phyloP scores from a whole-genome alignment of 2,113 vertebrate species.

The Seriola quinqueradiata region DNA sequence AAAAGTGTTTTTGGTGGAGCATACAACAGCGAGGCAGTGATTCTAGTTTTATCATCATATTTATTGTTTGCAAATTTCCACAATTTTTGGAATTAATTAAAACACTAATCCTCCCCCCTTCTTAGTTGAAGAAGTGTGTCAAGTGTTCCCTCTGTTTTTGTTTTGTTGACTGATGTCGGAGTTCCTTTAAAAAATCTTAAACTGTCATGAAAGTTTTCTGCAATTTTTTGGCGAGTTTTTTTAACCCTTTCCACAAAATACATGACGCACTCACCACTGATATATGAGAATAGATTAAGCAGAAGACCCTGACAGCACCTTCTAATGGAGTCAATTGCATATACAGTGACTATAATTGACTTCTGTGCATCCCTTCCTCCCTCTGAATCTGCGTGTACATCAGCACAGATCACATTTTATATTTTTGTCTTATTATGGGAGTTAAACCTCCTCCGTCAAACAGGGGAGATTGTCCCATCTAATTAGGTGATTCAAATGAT shows the following conservation, averaged over 20 bases:
- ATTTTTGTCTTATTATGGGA: constrained; percentile 43
- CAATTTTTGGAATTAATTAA: too few relatives aligned
- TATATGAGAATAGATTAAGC: neutral
- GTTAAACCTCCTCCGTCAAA: constrained; percentile 69
- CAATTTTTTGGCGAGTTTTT: too few relatives aligned
- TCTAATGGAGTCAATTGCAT: neutral
- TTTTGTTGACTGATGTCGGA: too few relatives aligned
- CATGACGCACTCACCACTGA: neutral
- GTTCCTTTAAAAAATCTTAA: too few relatives aligned
- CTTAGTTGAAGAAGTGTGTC: too few relatives aligned
- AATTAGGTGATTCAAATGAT: constrained; percentile 79
- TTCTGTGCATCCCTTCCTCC: neutral
- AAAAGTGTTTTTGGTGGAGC: too few relatives aligned
- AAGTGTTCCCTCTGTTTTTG: too few relatives aligned
- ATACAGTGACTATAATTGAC: neutral
- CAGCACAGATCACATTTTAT: constrained; percentile 18
- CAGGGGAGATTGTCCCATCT: constrained; percentile 67
- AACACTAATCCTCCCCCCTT: too few relatives aligned
- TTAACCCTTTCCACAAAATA: neutral
- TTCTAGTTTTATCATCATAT: too few relatives aligned
- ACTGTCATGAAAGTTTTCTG: too few relatives aligned
- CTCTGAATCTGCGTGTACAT: neutral
- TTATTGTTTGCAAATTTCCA: too few relatives aligned
- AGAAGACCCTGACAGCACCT: neutral
- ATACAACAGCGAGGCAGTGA: too few relatives aligned